phyloP scores from a whole-genome alignment of 2,113 vertebrate genomes.

The Micronisus gabar region DNA sequence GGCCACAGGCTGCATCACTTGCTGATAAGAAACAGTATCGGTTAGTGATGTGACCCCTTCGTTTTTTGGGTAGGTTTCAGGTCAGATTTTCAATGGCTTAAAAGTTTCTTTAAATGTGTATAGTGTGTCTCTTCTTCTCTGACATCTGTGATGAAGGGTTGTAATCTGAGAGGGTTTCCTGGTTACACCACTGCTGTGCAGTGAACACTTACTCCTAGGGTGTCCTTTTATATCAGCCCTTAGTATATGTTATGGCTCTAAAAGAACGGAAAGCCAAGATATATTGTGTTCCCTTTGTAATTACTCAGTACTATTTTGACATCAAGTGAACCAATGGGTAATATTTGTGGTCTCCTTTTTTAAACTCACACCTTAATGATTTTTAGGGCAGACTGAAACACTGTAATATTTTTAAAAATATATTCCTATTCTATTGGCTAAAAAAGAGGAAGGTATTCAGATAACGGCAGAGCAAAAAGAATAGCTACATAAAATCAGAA shows the following conservation, averaged over 20 bases:
- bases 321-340: background rate
- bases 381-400: constrained; percentile 46
- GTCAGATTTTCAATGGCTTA: constrained; percentile 13
- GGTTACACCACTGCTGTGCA: background rate
- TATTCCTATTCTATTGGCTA: background rate
- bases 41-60: background rate
- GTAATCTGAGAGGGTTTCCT: constrained; percentile 8
- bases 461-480: constrained; percentile 56
- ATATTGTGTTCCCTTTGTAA: constrained; percentile 39
- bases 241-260: background rate
- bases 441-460: background rate
- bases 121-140: background rate
- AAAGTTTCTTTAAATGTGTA: constrained; percentile 15
- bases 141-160: constrained; percentile 41
- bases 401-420: background rate
- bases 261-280: constrained; percentile 45
- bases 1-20: background rate
- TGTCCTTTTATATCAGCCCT: constrained; percentile 51
- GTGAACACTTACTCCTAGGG: constrained; percentile 4
- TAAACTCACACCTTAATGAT: constrained; percentile 52
- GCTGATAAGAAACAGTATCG: background rate
- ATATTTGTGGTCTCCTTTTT: constrained; percentile 25
- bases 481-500: constrained; percentile 42
- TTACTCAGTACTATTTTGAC: constrained; percentile 57
- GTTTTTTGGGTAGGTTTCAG: background rate